Evolutionary conservation across 2,113 vertebrate species (phyloP).

Genomic region (Triplophysa rosa): DNA sequence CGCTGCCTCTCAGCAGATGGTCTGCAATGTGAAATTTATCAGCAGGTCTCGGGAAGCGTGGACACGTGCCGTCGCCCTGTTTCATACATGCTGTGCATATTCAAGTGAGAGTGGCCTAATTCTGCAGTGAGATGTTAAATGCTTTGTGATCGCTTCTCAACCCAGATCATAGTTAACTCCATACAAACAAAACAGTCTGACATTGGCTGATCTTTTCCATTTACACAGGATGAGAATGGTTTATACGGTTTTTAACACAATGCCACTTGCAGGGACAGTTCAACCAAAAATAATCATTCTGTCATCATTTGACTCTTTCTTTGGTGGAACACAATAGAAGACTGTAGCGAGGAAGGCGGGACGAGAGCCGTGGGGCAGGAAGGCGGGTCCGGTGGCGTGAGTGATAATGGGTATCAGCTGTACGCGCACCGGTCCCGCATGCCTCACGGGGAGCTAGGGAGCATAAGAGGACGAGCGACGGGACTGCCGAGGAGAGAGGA

Average conservation of each 20-base stretch:
- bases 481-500: too few relatives aligned
- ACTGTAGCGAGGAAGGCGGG: too few relatives aligned
- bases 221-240: not conserved
- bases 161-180: not conserved
- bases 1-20: conserved; percentile 47
- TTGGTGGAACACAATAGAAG: too few relatives aligned
- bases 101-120: conserved; percentile 37
- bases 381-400: too few relatives aligned
- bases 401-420: too few relatives aligned
- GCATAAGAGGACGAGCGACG: too few relatives aligned
- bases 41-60: conserved; percentile 16
- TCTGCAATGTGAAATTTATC: conserved; percentile 48
- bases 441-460: too few relatives aligned
- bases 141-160: conserved; percentile 19
- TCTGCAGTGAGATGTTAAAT: conserved; percentile 40
- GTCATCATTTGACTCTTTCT: too few relatives aligned
- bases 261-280: too few relatives aligned
- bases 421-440: too few relatives aligned
- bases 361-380: too few relatives aligned
- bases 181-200: conserved; percentile 17
- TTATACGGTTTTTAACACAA: not conserved
- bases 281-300: too few relatives aligned
- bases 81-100: conserved; percentile 50
- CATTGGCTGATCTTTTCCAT: conserved; percentile 27
- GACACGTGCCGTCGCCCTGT: conserved; percentile 25